Base-by-base conservation (phyloP, 1,140 invertebrate species). In the Chionoecetes opilio region DNA sequence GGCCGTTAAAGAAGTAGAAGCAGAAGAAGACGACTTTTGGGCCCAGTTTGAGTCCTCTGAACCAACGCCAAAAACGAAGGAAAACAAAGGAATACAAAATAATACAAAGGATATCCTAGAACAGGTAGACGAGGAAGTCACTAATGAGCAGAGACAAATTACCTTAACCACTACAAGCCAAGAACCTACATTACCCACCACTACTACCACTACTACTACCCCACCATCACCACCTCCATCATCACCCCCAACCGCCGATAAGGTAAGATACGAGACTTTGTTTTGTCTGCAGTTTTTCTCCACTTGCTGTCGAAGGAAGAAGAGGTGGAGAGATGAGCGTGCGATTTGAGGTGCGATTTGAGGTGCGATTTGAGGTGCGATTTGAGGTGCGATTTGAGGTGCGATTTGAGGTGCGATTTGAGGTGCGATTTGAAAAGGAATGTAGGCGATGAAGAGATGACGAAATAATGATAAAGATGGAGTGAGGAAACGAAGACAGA, bases 21-120 rank as follows among this genome's bases (percentile, higher is more conserved):
- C 26, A 29, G 37, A 53, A n/a, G 93, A 35, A 29, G 9, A 89
- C 0, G 93, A 94, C 35, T 86, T 94, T 21, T 94, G 93, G 93
- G 85, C 86, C 0, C 85, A 89, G 26, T 46, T 32, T 3, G 93
- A 82, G 41, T 38, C 46, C 26, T 89, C 93, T 0, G 85, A 53
- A 11, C 93, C 93, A 9, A 53, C 11, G 21, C 2, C 11, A 17
- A 53, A 53, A n/a, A 11, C 82, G 63, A 34, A n/a, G 63, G n/a
- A n/a, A n/a, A n/a, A n/a, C n/a, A n/a, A n/a, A n/a, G n/a, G n/a
- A n/a, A n/a, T n/a, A n/a, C n/a, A n/a, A n/a, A n/a, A n/a, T n/a
- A n/a, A n/a, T n/a, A n/a, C n/a, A n/a, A 26, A 82, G 92, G 5
- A 8, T 11, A 6, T 3, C n/a, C 11, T 53, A 86, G 84, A 41